Evolutionary conservation across 2,797 vertebrate genomes (phyloP), one percentile per base, ranked within the genome.

Genomic region (Sebastes glaucus): DNA sequence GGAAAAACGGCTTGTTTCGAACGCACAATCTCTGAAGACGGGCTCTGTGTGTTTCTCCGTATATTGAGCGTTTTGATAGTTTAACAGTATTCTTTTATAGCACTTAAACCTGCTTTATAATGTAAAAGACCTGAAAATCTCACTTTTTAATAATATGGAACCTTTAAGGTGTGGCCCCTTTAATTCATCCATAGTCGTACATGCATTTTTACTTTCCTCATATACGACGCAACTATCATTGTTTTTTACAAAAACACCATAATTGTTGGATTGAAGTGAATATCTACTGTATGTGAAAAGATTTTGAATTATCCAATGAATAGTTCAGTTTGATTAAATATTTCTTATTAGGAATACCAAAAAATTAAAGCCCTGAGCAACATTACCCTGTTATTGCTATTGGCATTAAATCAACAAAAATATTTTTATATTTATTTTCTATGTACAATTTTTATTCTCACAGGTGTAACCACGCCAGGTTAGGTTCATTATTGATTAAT

Each of bases 101-200:
- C 38, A 42, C 14, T 16, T 42, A 16, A 42, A 42, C 13, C 38
- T 42, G 38, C 38, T 42, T 42, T 42, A 42, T 16, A 42, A 42
- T 42, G 38, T 42, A 42, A 42, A 42, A 42, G 38, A 42, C 38
- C 13, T 42, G 38, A 42, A 42, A 42, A 42, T 42, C 38, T 6
- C 0, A 16, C 0, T 42, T 42, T 42, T 42, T 42, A 42, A 30
- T 0, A 33, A 33, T 33, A 1, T 33, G 38, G 38, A 0, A 16
- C 14, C 38, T 16, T 42, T 46, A 27, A 46, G 22, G 5, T 59
- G 2, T 10, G n/a, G 9, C 28, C 22, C 7, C 67, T 56, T 67
- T 25, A 49, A 57, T 33, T 59, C 14, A 52, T 33, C 6, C 16
- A n/a, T 7, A 16, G 11, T 8, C 35, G 7, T 52, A 18, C 11